A percentile compares a stretch with the other conserved stretches of the same genome.
Conservation (phyloP, 2,797 vertebrate species). For the Sebastolobus altivelis region DNA sequence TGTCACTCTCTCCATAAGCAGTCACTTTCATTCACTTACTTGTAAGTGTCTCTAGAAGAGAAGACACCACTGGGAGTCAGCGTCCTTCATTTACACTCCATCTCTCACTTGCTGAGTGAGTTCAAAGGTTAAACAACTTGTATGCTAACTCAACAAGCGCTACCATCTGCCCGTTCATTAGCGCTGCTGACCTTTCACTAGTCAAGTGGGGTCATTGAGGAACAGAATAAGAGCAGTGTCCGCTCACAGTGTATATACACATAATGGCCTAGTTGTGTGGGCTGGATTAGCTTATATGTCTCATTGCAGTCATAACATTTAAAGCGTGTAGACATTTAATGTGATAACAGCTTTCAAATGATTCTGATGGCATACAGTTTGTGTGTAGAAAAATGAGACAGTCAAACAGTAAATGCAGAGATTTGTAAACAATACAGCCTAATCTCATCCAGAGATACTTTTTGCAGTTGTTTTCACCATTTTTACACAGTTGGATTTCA, state of each 20-base stretch:
- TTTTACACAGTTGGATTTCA: no score
- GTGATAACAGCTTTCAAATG: neutral
- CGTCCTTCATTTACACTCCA: slow-evolving; percentile 46
- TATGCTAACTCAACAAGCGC: slow-evolving; percentile 63
- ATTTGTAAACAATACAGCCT: neutral
- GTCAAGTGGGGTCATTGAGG: slow-evolving; percentile 58
- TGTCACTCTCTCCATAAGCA: slow-evolving; percentile 7
- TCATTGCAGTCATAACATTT: neutral
- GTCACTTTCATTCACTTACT: slow-evolving; percentile 8
- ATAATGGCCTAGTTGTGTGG: slow-evolving; percentile 19
- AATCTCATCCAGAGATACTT: no score
- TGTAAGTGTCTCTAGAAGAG: slow-evolving; percentile 25
- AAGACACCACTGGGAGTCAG: slow-evolving; percentile 19
- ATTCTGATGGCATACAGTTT: neutral
- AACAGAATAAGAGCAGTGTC: slow-evolving; percentile 34
- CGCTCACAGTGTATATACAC: slow-evolving; percentile 28
- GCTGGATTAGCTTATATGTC: slow-evolving; percentile 7
- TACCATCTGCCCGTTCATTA: slow-evolving; percentile 70
- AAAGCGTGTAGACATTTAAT: neutral
- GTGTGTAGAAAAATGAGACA: neutral
- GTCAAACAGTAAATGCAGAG: neutral
- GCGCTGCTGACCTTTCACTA: slow-evolving; percentile 39
- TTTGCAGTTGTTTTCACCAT: no score
- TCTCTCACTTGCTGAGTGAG: slow-evolving; percentile 41
- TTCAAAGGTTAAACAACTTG: slow-evolving; percentile 67